These are phyloP conservation scores for Scaptomyza reducta DNA, from an alignment of 2,888 invertebrate genomes.

Conservation along the genomic window DNA sequence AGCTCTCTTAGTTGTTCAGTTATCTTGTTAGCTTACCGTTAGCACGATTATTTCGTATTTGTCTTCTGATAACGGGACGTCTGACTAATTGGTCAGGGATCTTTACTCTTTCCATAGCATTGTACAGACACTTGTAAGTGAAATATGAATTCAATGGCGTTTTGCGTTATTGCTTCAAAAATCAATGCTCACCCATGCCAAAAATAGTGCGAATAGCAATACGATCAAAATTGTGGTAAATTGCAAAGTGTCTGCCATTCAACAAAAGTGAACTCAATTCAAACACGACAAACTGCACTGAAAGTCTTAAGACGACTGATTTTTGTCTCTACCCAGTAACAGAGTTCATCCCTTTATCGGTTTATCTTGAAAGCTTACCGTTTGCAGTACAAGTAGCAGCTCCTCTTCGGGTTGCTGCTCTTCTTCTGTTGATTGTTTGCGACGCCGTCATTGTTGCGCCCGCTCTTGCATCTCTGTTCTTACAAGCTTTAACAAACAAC, in stretches of 20 bases:
- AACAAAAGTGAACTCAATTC: background rate
- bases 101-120: background rate
- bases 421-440: conserved; percentile 5
- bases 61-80: background rate
- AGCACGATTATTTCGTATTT: background rate
- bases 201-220: background rate
- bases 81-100: background rate
- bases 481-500: conserved; percentile 16
- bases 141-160: background rate
- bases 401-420: background rate
- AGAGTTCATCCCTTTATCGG: background rate
- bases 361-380: conserved; percentile 23
- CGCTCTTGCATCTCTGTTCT: background rate
- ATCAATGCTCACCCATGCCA: background rate
- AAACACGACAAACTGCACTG: background rate
- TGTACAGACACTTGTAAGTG: background rate
- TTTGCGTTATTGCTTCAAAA: background rate
- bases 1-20: background rate
- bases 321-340: background rate
- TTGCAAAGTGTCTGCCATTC: background rate
- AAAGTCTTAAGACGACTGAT: background rate
- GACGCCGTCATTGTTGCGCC: background rate
- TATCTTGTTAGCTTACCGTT: conserved; percentile 3
- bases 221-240: background rate
- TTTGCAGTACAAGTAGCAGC: background rate